phyloP scores from a whole-genome alignment of 2,888 invertebrate genomes.

The Lochmaea crataegi region DNA sequence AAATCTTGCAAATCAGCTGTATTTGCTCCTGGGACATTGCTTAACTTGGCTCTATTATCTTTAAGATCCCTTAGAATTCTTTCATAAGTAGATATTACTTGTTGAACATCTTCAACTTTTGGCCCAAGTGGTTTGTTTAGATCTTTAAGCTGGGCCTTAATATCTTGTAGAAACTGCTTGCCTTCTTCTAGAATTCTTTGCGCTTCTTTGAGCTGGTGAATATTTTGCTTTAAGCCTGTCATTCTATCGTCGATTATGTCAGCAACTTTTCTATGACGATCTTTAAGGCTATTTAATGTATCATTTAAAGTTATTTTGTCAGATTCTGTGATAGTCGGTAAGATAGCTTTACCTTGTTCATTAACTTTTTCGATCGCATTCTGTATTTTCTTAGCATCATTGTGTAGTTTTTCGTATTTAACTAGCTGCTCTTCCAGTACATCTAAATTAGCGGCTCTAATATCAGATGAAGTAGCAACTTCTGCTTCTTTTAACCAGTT shows the following conservation, averaged over 20 bases:
- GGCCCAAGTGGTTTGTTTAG: conserved; percentile 89
- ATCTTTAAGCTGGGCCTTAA: conserved; percentile 86
- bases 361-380: conserved; percentile 79
- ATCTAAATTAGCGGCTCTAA: conserved; percentile 83
- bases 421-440: conserved; percentile 87
- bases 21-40: conserved; percentile 81
- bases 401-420: conserved; percentile 84
- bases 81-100: conserved; percentile 82
- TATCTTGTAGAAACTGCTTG: conserved; percentile 80
- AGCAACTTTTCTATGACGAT: conserved; percentile 80
- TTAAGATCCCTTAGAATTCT: conserved; percentile 82
- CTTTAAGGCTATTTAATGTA: conserved; percentile 80
- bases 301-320: conserved; percentile 87
- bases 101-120: conserved; percentile 89
- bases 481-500: conserved; percentile 94
- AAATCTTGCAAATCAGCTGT: conserved; percentile 84
- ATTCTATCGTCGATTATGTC: conserved; percentile 82
- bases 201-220: conserved; percentile 84
- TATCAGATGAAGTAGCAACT: conserved; percentile 83
- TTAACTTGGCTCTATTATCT: conserved; percentile 80
- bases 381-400: conserved; percentile 78
- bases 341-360: conserved; percentile 83
- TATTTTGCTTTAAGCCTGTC: conserved; percentile 78
- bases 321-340: conserved; percentile 84
- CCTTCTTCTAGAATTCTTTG: conserved; percentile 84